These are phyloP conservation scores for Panopea generosa DNA, from an alignment of 2,888 invertebrate genomes.

Conservation along the genomic window DNA sequence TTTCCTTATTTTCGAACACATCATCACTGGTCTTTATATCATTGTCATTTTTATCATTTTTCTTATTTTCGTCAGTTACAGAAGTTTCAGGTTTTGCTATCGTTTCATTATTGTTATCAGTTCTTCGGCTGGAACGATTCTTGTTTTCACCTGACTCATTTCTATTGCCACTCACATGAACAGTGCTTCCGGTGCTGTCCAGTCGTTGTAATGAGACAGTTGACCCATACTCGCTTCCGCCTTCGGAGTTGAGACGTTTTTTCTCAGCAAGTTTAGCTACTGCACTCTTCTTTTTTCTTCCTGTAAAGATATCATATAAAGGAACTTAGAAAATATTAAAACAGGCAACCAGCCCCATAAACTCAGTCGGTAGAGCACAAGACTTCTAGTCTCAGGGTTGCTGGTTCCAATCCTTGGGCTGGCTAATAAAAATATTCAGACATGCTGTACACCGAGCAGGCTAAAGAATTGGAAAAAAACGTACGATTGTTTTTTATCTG, in stretches of 20 bases:
- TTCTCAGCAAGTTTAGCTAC: constrained; percentile 76
- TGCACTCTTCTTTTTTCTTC: constrained; percentile 75
- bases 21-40: neutral
- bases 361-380: too few species aligned
- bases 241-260: constrained; percentile 67
- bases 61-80: neutral
- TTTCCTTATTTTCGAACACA: neutral
- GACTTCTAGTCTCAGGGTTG: too few species aligned
- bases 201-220: constrained; percentile 60
- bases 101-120: neutral
- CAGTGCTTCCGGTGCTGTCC: constrained; percentile 14
- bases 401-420: too few species aligned
- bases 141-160: constrained; percentile 13
- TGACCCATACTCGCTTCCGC: constrained; percentile 76
- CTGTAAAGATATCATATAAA: constrained; percentile 19
- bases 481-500: too few species aligned
- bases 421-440: too few species aligned
- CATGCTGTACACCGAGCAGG: too few species aligned
- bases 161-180: constrained; percentile 7
- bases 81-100: too few species aligned
- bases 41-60: neutral
- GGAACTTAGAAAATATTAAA: too few species aligned
- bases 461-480: too few species aligned
- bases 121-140: neutral
- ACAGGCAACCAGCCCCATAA: too few species aligned